Percentiles rank a stretch among this genome's conserved stretches.
phyloP scores from a whole-genome alignment of 2,797 vertebrate species.

The Alca torda region DNA sequence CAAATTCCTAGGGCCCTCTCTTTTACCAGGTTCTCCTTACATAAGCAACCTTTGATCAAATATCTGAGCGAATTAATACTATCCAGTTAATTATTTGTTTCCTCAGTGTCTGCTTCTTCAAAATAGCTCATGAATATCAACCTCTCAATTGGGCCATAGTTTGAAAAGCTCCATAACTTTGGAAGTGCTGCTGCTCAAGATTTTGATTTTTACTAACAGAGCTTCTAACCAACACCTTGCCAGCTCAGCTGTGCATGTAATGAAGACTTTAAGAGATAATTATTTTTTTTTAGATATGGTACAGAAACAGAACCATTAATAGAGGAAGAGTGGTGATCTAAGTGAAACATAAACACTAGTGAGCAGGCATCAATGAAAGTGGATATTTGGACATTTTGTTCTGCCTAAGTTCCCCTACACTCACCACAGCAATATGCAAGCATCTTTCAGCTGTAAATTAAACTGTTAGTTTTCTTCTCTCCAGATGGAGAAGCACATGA shows the following conservation, averaged over 20 bases:
- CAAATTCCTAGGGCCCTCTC: not conserved
- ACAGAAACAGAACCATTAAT: not conserved
- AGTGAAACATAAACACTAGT: not conserved
- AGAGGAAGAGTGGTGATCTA: not conserved
- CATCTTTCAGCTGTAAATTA: constrained; percentile 12
- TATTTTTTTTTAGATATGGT: not conserved
- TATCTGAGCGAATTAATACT: not conserved
- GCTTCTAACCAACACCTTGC: not conserved
- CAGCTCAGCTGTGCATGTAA: constrained; percentile 8
- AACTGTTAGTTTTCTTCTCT: not conserved
- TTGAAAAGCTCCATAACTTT: not conserved
- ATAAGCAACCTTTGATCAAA: not conserved
- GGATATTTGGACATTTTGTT: not conserved
- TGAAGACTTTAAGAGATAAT: constrained; percentile 32
- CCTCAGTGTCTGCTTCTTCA: not conserved
- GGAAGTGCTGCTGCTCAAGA: not conserved
- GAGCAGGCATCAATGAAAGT: not conserved
- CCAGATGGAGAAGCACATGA: not conserved
- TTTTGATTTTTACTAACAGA: constrained; percentile 1
- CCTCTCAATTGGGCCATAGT: not conserved
- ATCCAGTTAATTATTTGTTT: not conserved
- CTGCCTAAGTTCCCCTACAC: not conserved
- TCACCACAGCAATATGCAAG: not conserved
- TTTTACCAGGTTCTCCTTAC: not conserved
- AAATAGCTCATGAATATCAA: not conserved